A percentile compares a stretch with the other conserved stretches of the same genome.
Conservation (phyloP, 2,888 invertebrate genomes). For the Endotricha flammealis region DNA sequence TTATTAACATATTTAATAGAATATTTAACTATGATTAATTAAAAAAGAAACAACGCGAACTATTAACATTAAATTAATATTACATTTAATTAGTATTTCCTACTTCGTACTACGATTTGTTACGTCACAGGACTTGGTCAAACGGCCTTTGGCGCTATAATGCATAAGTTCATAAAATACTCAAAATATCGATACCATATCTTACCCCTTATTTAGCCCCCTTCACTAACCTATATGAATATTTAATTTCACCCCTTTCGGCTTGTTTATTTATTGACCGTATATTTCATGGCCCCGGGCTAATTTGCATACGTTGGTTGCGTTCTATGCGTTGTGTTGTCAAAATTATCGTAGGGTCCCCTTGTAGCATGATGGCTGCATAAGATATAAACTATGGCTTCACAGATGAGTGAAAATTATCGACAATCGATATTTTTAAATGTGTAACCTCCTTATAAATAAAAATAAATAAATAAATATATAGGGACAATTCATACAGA, state of each 20-base stretch:
- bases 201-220: slow-evolving; percentile 5
- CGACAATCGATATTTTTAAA: background rate
- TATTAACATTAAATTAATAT: too few relatives aligned
- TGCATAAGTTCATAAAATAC: slow-evolving; percentile 12
- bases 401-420: slow-evolving; percentile 10
- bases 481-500: too few relatives aligned
- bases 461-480: too few relatives aligned
- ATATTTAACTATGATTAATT: too few relatives aligned
- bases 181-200: slow-evolving; percentile 15
- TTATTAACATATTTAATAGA: too few relatives aligned
- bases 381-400: slow-evolving; percentile 17
- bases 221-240: slow-evolving; percentile 63
- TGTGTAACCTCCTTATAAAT: too few relatives aligned
- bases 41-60: too few relatives aligned
- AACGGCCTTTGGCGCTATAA: too few relatives aligned
- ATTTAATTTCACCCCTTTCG: slow-evolving; percentile 75
- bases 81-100: too few relatives aligned
- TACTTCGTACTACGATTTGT: too few relatives aligned
- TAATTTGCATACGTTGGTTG: slow-evolving; percentile 58
- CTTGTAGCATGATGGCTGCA: slow-evolving; percentile 35
- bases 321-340: slow-evolving; percentile 43
- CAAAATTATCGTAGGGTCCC: slow-evolving; percentile 51
- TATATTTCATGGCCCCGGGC: slow-evolving; percentile 71
- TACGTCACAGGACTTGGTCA: too few relatives aligned
- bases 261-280: slow-evolving; percentile 74